Evolutionary conservation across 2,797 vertebrate species (phyloP).

Genomic region (Xenopus petersii): DNA sequence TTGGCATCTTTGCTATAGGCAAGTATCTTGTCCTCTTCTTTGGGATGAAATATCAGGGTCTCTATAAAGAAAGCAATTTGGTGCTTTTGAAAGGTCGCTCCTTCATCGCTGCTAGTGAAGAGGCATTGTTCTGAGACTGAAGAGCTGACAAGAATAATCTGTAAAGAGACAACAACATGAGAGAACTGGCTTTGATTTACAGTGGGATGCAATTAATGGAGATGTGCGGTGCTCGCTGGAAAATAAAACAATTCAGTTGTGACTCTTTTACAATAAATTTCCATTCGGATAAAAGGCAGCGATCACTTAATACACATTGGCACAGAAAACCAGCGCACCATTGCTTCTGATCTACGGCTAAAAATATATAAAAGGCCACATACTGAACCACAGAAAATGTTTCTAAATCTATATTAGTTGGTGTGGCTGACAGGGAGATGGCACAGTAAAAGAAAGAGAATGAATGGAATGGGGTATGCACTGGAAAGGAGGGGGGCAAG

Average conservation of each 20-base stretch:
- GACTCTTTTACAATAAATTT: constrained; percentile 7
- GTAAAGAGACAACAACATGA: constrained; percentile 35
- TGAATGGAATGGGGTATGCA: no score
- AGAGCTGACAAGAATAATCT: constrained; percentile 92
- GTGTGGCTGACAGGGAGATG: no score
- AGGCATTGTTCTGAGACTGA: constrained; percentile 88
- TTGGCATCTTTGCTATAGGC: constrained; percentile 84
- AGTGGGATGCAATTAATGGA: constrained; percentile 24
- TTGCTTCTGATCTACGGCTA: no score
- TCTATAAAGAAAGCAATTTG: constrained; percentile 81
- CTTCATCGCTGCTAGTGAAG: constrained; percentile 91
- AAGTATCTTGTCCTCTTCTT: constrained; percentile 89
- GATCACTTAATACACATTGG: neutral
- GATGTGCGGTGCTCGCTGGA: neutral
- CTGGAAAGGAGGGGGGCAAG: neutral
- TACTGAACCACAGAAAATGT: no score
- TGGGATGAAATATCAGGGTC: constrained; percentile 86
- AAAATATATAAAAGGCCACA: no score
- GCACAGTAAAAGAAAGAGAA: no score
- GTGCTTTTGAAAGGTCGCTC: constrained; percentile 87
- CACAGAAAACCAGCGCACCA: no score
- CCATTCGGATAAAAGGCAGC: neutral
- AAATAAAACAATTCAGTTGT: constrained; percentile 11
- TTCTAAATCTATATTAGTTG: no score
- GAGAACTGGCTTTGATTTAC: neutral